Conservation (phyloP, 2,888 invertebrate species). For the Mesodorylaimus sp. region DNA sequence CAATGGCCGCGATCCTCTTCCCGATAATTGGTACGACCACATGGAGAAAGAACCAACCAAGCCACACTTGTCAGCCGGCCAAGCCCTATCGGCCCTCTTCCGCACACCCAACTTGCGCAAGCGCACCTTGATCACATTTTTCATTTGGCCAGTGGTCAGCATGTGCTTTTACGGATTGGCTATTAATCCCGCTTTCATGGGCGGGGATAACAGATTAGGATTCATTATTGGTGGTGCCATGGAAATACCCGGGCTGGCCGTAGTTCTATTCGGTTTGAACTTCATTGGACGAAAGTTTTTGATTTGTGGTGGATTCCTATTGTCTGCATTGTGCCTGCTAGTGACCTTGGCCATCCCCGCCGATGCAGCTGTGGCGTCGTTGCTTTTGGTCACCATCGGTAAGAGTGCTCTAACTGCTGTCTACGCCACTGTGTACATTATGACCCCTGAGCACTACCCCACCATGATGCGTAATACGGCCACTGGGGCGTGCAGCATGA, state of each 20-base stretch:
- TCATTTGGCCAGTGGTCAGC: conserved; percentile 47
- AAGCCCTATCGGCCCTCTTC: too few relatives aligned
- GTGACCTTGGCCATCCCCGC: conserved; percentile 21
- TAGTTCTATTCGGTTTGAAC: conserved; percentile 28
- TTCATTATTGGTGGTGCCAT: conserved; percentile 56
- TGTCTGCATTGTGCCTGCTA: conserved; percentile 21
- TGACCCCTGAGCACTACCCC: conserved; percentile 69
- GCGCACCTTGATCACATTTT: background rate
- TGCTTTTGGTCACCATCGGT: conserved; percentile 54
- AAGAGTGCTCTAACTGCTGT: conserved; percentile 61
- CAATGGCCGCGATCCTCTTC: conserved; percentile 18
- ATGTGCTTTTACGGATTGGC: conserved; percentile 73
- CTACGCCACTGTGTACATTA: conserved; percentile 68
- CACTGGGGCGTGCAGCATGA: conserved; percentile 63
- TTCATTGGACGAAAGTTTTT: conserved; percentile 29
- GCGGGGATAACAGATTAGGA: conserved; percentile 61
- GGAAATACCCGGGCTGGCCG: conserved; percentile 32
- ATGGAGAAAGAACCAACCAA: background rate
- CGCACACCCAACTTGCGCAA: background rate
- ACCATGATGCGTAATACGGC: conserved; percentile 70
- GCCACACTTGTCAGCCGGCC: too few relatives aligned
- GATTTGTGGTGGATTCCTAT: conserved; percentile 20
- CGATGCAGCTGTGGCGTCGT: too few relatives aligned
- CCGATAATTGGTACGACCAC: conserved; percentile 11
- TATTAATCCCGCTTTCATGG: conserved; percentile 58